phyloP scores from a whole-genome alignment of 2,888 invertebrate species.

The Branchinecta sandiegonensis region DNA sequence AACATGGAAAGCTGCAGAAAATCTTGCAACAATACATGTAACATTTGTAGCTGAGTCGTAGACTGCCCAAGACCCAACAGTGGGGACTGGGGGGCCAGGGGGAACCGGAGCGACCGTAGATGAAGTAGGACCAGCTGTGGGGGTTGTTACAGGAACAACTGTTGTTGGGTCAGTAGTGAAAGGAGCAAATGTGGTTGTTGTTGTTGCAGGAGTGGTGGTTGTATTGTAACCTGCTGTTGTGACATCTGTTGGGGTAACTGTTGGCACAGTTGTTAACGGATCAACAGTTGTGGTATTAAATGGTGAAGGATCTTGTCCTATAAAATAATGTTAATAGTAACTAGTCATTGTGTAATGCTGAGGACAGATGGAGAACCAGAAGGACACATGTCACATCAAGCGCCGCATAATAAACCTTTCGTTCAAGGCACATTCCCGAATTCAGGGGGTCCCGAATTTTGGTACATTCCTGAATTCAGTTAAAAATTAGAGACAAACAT shows the following conservation, averaged over 20 bases:
- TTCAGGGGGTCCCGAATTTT: too few species aligned
- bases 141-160: slow-evolving; percentile 23
- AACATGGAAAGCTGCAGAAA: slow-evolving; percentile 50
- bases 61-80: slow-evolving; percentile 40
- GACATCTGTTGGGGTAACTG: slow-evolving; percentile 35
- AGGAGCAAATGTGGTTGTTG: slow-evolving; percentile 25
- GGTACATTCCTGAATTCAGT: too few species aligned
- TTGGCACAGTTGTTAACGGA: slow-evolving; percentile 34
- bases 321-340: too few species aligned
- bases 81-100: slow-evolving; percentile 32
- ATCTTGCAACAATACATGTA: slow-evolving; percentile 49
- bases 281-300: slow-evolving; percentile 30
- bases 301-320: slow-evolving; percentile 22
- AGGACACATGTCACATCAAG: too few species aligned
- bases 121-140: slow-evolving; percentile 23
- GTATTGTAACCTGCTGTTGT: slow-evolving; percentile 32
- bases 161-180: slow-evolving; percentile 14
- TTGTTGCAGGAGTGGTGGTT: slow-evolving; percentile 28
- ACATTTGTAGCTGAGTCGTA: slow-evolving; percentile 36
- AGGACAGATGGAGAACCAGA: too few species aligned
- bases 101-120: slow-evolving; percentile 23
- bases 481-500: too few species aligned
- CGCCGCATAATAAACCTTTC: too few species aligned
- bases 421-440: too few species aligned
- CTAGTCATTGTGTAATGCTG: too few species aligned